These are phyloP conservation scores for Festucalex cinctus DNA, from an alignment of 2,113 vertebrate genomes.

Conservation along the genomic window DNA sequence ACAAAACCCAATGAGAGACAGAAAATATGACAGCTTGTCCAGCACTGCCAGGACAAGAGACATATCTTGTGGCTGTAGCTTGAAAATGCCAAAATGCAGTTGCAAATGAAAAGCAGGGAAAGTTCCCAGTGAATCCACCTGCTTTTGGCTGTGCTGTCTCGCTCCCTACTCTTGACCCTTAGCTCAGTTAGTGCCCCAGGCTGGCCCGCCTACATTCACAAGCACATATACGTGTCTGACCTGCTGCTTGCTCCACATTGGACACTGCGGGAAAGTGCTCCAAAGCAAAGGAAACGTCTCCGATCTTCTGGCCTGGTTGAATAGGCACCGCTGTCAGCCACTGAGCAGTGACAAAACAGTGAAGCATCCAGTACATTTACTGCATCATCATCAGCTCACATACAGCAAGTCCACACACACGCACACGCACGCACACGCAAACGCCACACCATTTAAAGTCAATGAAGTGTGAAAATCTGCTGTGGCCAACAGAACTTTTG, in stretches of 20 bases:
- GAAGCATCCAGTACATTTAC: slow-evolving; percentile 60
- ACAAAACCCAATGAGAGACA: slow-evolving; percentile 63
- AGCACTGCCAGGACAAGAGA: slow-evolving; percentile 58
- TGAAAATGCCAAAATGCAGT: background rate
- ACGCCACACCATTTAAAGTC: slow-evolving; percentile 69
- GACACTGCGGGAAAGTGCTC: slow-evolving; percentile 52
- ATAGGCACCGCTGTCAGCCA: slow-evolving; percentile 16
- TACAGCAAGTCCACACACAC: slow-evolving; percentile 43
- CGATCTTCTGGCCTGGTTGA: slow-evolving; percentile 43
- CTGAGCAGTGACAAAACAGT: slow-evolving; percentile 31
- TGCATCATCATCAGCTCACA: slow-evolving; percentile 54
- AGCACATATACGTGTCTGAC: slow-evolving; percentile 60
- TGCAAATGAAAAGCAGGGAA: slow-evolving; percentile 2
- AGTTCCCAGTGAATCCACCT: slow-evolving; percentile 6
- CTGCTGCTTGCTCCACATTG: slow-evolving; percentile 57
- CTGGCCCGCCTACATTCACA: slow-evolving; percentile 14
- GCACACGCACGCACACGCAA: slow-evolving; percentile 32
- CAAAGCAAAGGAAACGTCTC: slow-evolving; percentile 59
- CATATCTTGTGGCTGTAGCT: slow-evolving; percentile 45
- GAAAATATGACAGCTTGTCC: slow-evolving; percentile 63
- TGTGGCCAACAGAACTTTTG: slow-evolving; percentile 73
- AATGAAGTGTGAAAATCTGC: slow-evolving; percentile 79
- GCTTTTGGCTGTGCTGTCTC: slow-evolving; percentile 3
- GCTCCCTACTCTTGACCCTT: slow-evolving; percentile 8
- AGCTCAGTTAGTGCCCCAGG: slow-evolving; percentile 14